Evolutionary conservation across 2,888 invertebrate genomes (phyloP).

Genomic region (Leptogaster cylindrica): DNA sequence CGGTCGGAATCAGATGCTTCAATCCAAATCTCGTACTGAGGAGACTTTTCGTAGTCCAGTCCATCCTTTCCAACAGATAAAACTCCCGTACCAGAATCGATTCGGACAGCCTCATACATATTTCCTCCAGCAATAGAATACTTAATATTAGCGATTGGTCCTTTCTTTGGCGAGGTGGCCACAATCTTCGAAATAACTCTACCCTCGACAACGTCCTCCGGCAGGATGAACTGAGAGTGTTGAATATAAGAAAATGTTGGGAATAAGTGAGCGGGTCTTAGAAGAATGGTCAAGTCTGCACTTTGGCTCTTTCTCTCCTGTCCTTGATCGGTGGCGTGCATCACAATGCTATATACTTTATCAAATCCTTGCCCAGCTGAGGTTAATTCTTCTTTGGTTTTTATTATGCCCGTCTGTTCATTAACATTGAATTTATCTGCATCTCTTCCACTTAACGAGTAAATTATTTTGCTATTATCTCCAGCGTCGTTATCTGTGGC

Average conservation of each 20-base stretch:
- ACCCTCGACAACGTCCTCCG: slow-evolving; percentile 81
- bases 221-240: slow-evolving; percentile 75
- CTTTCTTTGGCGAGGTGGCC: slow-evolving; percentile 82
- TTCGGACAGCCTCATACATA: slow-evolving; percentile 82
- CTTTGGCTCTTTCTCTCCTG: slow-evolving; percentile 71
- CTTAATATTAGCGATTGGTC: slow-evolving; percentile 71
- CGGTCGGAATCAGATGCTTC: slow-evolving; percentile 86
- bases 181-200: slow-evolving; percentile 77
- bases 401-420: slow-evolving; percentile 83
- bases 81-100: slow-evolving; percentile 80
- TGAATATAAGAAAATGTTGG: slow-evolving; percentile 77
- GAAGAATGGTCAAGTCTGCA: slow-evolving; percentile 76
- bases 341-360: slow-evolving; percentile 72
- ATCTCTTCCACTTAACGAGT: slow-evolving; percentile 79
- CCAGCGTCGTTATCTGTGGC: slow-evolving; percentile 85
- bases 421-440: slow-evolving; percentile 80
- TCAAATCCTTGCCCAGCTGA: slow-evolving; percentile 64
- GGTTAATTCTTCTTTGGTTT: slow-evolving; percentile 74
- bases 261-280: slow-evolving; percentile 79
- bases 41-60: slow-evolving; percentile 83
- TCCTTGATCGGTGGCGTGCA: slow-evolving; percentile 84
- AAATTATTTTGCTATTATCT: slow-evolving; percentile 79
- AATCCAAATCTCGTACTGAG: slow-evolving; percentile 89
- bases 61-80: slow-evolving; percentile 79
- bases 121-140: slow-evolving; percentile 95